Base-by-base conservation (phyloP, 2,797 vertebrate genomes). In the Tokudaia muenninki region DNA sequence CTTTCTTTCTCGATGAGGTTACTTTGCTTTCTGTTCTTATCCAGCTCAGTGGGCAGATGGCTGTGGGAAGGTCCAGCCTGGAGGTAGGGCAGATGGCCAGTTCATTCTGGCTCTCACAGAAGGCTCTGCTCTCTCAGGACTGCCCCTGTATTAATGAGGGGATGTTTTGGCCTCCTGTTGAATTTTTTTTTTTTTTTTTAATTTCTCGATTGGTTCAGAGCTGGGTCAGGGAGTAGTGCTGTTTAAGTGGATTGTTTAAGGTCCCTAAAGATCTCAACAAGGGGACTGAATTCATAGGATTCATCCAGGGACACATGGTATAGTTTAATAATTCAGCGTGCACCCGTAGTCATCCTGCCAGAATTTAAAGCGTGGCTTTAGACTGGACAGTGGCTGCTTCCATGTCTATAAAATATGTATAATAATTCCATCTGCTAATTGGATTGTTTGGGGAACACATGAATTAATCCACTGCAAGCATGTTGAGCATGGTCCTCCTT, bases 21-120 rank as follows among this genome's bases (percentile, higher is more conserved):
- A 13, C 82, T 75, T 78, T 11, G 22, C 17, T 78, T 72, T 90
- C 87, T 77, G 7, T 55, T 79, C 87, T 86, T 24, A 14, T 21
- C 19, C 55, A 14, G n/a, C 44, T 34, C 6, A 26, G 44, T 14
- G 26, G 63, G 12, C 86, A 91, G 81, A 75, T 26, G 92, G 67
- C 86, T n/a, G 8, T 19, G 37, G 55, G 5, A 26, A 87, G 26
- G 75, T 91, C 52, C 50, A 80, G 74, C 47, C 91, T 67, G 9
- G 84, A 96, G 78, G 16, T 34, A 97, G 67, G 78, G 92, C 67
- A 89, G 74, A 47, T 77, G 89, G 86, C 67, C 74, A 37, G 77
- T 17, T 26, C n/a, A 2, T 52, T 84, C 83, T 74, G 95, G 52
- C 44, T 82, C 47, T 92, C 24, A 4, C 1, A 4, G 7, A n/a